A percentile compares a stretch with the other conserved stretches of the same genome.
Evolutionary conservation across 2,113 vertebrate species (phyloP).

Genomic region (Onychorhynchus coronatus): DNA sequence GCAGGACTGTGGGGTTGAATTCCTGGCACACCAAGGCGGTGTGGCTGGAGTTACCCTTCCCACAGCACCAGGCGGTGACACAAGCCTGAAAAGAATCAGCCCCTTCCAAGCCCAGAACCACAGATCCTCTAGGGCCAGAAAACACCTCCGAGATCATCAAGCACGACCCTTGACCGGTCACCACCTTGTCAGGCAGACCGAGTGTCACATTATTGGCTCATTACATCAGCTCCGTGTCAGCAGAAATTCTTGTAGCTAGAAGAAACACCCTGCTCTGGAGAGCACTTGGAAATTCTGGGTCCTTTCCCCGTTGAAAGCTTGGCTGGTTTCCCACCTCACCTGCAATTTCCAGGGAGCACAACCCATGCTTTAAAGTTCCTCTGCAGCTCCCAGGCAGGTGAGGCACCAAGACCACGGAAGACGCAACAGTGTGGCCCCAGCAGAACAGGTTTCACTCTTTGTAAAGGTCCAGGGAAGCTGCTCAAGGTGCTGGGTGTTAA

Average conservation of each 20-base stretch:
- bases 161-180: neutral
- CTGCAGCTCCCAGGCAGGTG: neutral
- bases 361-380: neutral
- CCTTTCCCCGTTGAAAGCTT: neutral
- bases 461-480: neutral
- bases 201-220: accelerated
- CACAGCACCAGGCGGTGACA: neutral
- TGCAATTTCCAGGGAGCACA: neutral
- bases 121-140: neutral
- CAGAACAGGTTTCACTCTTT: neutral
- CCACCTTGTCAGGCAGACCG: neutral
- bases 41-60: neutral
- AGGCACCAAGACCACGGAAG: neutral
- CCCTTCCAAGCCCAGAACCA: neutral
- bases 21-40: neutral
- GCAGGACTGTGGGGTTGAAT: neutral
- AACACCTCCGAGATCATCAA: neutral
- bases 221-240: neutral
- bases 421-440: neutral
- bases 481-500: neutral
- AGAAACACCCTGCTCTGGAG: neutral
- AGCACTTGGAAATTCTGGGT: neutral
- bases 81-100: neutral
- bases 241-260: neutral
- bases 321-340: neutral